Conservation (phyloP, 2,888 invertebrate species). For the Drosophila peninsularis region DNA sequence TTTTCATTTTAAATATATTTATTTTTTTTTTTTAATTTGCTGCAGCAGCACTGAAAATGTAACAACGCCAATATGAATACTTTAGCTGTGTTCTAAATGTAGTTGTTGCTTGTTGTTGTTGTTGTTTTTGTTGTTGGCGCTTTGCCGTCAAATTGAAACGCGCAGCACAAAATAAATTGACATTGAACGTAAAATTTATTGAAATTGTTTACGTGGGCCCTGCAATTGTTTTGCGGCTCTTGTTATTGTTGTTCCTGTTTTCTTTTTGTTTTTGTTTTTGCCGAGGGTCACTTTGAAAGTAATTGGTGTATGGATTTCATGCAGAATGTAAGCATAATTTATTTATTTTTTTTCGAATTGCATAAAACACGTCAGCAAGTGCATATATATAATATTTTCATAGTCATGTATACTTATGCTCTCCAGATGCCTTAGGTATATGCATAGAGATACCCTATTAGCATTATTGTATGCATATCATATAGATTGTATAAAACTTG, state of each 20-base stretch:
- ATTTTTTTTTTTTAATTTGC: slow-evolving; percentile 54
- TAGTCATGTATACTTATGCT: no score
- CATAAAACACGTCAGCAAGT: not conserved
- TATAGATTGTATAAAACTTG: no score
- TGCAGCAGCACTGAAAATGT: slow-evolving; percentile 58
- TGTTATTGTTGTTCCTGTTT: slow-evolving; percentile 23
- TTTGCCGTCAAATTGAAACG: slow-evolving; percentile 71
- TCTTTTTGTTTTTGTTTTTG: not conserved
- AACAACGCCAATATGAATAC: slow-evolving; percentile 47
- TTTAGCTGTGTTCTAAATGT: slow-evolving; percentile 16
- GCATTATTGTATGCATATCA: not conserved
- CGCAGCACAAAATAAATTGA: slow-evolving; percentile 72
- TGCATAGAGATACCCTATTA: not conserved
- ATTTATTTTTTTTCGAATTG: not conserved
- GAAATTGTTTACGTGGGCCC: slow-evolving; percentile 71
- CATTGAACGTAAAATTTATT: slow-evolving; percentile 75
- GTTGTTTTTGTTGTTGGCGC: slow-evolving; percentile 34
- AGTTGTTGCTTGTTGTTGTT: slow-evolving; percentile 21
- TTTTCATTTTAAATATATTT: slow-evolving; percentile 42
- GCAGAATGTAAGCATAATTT: not conserved
- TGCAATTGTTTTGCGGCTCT: slow-evolving; percentile 50
- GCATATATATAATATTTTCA: not conserved
- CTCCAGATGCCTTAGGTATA: no score
- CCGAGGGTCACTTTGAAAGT: slow-evolving; percentile 36
- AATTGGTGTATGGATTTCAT: slow-evolving; percentile 28